phyloP scores from a whole-genome alignment of 1,140 invertebrate species.

The Drosophila lacertosa region DNA sequence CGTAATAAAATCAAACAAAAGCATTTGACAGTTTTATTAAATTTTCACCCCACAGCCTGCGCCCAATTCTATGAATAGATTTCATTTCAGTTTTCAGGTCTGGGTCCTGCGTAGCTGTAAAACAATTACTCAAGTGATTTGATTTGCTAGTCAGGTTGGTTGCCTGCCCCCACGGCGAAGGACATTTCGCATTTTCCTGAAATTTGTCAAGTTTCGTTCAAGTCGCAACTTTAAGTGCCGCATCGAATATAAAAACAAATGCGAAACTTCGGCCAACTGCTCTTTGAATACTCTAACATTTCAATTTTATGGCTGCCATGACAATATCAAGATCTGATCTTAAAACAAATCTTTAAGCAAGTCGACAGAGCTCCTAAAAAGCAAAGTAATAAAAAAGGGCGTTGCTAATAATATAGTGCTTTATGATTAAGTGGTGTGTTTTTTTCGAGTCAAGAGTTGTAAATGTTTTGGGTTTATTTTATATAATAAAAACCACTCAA shows the following conservation, averaged over 20 bases:
- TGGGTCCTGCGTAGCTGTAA: neutral
- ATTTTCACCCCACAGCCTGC: conserved; percentile 23
- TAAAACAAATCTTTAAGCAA: no score
- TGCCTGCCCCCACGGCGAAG: neutral
- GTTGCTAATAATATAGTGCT: no score
- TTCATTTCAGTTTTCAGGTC: neutral
- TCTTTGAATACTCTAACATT: neutral
- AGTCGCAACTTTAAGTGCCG: conserved; percentile 23
- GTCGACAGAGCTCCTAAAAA: no score
- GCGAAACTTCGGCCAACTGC: neutral
- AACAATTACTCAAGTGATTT: conserved; percentile 52
- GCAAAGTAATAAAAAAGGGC: no score
- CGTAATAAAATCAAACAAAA: conserved; percentile 44
- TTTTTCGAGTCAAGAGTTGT: no score
- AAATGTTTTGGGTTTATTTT: no score
- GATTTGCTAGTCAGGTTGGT: neutral
- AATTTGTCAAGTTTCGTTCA: conserved; percentile 19
- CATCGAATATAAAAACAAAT: neutral
- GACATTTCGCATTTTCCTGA: conserved; percentile 6
- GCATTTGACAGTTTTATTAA: conserved; percentile 69
- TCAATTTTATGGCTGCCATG: no score
- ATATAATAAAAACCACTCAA: no score
- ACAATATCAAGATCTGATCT: no score
- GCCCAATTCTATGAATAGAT: conserved; percentile 27
- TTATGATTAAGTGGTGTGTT: no score